Evolutionary conservation across 2,888 invertebrate species (phyloP).

Genomic region (Plagodis pulveraria): DNA sequence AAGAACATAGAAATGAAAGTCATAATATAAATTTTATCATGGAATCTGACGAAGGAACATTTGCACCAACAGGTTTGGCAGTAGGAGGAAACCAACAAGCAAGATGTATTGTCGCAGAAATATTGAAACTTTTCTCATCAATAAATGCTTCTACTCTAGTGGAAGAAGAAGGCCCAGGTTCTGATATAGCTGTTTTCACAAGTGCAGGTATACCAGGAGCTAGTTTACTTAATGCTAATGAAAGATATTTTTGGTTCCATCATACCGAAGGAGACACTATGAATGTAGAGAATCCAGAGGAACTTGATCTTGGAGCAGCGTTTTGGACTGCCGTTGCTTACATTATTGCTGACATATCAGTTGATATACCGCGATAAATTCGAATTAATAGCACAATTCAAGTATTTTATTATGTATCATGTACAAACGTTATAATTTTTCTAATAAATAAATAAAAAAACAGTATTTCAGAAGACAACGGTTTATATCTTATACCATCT

Average conservation of each 20-base stretch:
- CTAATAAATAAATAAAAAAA: too few relatives aligned
- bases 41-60: slow-evolving; percentile 94
- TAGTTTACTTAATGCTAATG: slow-evolving; percentile 88
- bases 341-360: slow-evolving; percentile 90
- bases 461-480: too few relatives aligned
- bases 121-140: slow-evolving; percentile 87
- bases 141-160: slow-evolving; percentile 88
- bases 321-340: slow-evolving; percentile 92
- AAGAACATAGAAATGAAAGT: slow-evolving; percentile 82
- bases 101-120: slow-evolving; percentile 87
- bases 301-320: slow-evolving; percentile 90
- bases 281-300: slow-evolving; percentile 88
- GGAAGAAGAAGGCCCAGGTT: slow-evolving; percentile 85
- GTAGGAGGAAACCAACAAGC: slow-evolving; percentile 87
- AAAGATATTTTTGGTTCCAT: slow-evolving; percentile 90
- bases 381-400: not conserved
- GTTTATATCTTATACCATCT: slow-evolving; percentile 1
- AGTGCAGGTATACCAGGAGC: slow-evolving; percentile 89
- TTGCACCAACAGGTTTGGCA: slow-evolving; percentile 88
- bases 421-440: too few relatives aligned
- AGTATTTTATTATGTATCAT: not conserved
- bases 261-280: slow-evolving; percentile 92
- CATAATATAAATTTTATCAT: slow-evolving; percentile 90
- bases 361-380: slow-evolving; percentile 85
- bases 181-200: slow-evolving; percentile 88